These are phyloP conservation scores for Drosophila buzzatii DNA, from an alignment of 2,888 invertebrate species.

Conservation along the genomic window DNA sequence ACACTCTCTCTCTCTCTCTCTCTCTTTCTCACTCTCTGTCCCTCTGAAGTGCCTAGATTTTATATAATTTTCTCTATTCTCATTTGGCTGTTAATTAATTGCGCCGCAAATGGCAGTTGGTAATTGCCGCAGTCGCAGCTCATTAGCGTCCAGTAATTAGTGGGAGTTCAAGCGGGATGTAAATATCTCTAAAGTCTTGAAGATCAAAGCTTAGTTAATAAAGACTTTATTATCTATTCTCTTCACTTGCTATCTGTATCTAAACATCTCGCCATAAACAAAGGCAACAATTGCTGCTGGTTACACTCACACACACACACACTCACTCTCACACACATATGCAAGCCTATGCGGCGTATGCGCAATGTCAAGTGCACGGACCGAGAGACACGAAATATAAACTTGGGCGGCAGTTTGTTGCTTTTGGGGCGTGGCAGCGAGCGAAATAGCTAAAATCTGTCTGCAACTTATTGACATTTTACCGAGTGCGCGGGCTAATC, in stretches of 20 bases:
- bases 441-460: constrained; percentile 57
- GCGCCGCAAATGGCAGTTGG: constrained; percentile 70
- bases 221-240: constrained; percentile 18
- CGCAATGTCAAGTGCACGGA: constrained; percentile 57
- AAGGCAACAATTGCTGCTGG: constrained; percentile 73
- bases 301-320: constrained; percentile 21
- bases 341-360: constrained; percentile 52
- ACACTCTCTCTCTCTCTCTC: background rate
- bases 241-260: constrained; percentile 14
- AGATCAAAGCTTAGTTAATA: constrained; percentile 33
- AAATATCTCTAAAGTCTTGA: constrained; percentile 14
- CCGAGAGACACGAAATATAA: constrained; percentile 14
- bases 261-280: constrained; percentile 17
- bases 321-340: constrained; percentile 31
- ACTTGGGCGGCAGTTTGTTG: constrained; percentile 24
- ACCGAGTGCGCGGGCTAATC: constrained; percentile 24
- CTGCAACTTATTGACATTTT: constrained; percentile 78
- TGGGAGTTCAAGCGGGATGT: constrained; percentile 15
- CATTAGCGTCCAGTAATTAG: constrained; percentile 69
- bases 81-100: constrained; percentile 74
- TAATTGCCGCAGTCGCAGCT: constrained; percentile 42
- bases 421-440: constrained; percentile 45
- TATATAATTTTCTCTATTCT: constrained; percentile 74
- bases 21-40: background rate
- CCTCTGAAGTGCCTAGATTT: constrained; percentile 70